These are phyloP conservation scores for Galeruca laticollis DNA, from an alignment of 2,888 invertebrate species.

Conservation along the genomic window DNA sequence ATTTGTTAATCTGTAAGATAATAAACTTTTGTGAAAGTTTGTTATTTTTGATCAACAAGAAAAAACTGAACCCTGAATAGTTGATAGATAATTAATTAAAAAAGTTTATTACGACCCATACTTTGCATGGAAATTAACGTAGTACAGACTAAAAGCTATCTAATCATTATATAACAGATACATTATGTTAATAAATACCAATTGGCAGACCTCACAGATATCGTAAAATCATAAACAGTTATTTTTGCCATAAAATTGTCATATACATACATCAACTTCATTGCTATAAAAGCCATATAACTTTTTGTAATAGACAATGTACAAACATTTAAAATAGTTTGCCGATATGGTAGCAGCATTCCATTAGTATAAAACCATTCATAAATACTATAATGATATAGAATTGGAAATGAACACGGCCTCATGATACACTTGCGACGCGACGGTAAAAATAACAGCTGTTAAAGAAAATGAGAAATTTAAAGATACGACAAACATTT, in stretches of 20 bases:
- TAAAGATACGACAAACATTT: too few relatives aligned
- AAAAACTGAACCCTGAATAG: too few relatives aligned
- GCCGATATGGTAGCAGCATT: background rate
- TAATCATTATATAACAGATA: background rate
- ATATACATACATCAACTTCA: background rate
- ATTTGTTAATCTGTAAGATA: too few relatives aligned
- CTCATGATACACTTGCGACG: background rate
- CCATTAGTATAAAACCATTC: background rate
- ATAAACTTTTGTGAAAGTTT: too few relatives aligned
- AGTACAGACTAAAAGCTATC: background rate
- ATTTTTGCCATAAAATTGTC: constrained; percentile 2
- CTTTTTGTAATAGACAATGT: background rate
- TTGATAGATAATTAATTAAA: too few relatives aligned
- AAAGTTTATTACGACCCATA: too few relatives aligned
- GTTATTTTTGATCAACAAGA: too few relatives aligned
- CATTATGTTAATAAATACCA: background rate
- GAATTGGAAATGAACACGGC: background rate
- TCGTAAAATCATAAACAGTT: background rate
- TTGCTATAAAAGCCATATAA: background rate
- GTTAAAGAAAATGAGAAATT: too few relatives aligned
- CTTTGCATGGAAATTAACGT: too few relatives aligned
- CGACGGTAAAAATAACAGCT: too few relatives aligned
- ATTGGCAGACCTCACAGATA: background rate
- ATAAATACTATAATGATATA: background rate
- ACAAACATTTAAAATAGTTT: constrained; percentile 2